Evolutionary conservation across 2,797 vertebrate species (phyloP).

Genomic region (Linurgus olivaceus): DNA sequence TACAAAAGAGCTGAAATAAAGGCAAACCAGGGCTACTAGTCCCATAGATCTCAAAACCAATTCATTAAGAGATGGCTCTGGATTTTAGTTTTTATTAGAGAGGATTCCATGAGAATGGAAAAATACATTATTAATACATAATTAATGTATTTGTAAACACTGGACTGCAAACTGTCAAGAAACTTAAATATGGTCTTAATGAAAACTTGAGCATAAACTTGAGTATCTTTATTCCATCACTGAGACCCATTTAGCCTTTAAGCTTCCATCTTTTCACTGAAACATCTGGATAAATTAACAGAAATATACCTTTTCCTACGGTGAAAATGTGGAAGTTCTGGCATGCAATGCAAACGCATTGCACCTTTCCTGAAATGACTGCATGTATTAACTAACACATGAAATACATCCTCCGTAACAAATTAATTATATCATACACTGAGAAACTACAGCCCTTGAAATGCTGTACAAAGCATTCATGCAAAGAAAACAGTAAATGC

Average conservation of each 20-base stretch:
- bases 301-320: background rate
- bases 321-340: background rate
- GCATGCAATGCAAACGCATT: background rate
- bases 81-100: background rate
- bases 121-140: background rate
- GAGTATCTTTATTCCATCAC: background rate
- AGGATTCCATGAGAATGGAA: background rate
- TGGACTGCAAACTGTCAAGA: background rate
- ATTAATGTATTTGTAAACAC: background rate
- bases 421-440: background rate
- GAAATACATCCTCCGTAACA: background rate
- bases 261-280: background rate
- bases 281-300: background rate
- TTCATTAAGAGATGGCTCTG: background rate
- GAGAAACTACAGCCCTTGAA: background rate
- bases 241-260: background rate
- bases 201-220: background rate
- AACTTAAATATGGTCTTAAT: background rate
- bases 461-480: background rate
- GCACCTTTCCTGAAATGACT: background rate
- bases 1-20: background rate
- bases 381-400: background rate
- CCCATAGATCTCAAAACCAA: rapidly evolving
- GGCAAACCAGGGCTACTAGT: background rate
- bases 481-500: background rate